These are phyloP conservation scores for Virgularia gustaviana DNA, from an alignment of 92 coral and sea anemone genomes.

Conservation along the genomic window DNA sequence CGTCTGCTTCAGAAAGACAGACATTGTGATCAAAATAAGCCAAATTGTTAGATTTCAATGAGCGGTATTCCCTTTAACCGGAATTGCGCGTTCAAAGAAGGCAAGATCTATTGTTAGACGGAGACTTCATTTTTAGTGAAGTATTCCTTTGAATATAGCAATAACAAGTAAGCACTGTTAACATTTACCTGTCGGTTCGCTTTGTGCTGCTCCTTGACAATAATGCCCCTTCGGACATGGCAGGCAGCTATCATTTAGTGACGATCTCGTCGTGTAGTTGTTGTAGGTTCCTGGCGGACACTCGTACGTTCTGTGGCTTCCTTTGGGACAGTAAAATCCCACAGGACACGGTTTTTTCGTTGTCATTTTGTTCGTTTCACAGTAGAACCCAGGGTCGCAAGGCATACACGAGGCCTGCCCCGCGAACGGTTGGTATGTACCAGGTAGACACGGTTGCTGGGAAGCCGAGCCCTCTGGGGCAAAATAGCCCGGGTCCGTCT, in stretches of 20 bases:
- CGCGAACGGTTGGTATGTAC: slow-evolving; percentile 77
- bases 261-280: slow-evolving; percentile 65
- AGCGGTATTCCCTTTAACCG: too few relatives aligned
- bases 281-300: slow-evolving; percentile 91
- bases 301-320: slow-evolving; percentile 78
- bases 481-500: slow-evolving; percentile 79
- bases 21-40: too few relatives aligned
- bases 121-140: too few relatives aligned
- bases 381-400: slow-evolving; percentile 75
- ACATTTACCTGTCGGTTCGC: slow-evolving; percentile 72
- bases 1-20: too few relatives aligned
- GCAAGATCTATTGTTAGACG: too few relatives aligned
- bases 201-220: slow-evolving; percentile 90
- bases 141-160: not conserved
- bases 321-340: slow-evolving; percentile 89
- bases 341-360: slow-evolving; percentile 50
- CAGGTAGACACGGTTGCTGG: slow-evolving; percentile 87
- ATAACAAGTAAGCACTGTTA: not conserved
- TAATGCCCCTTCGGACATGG: slow-evolving; percentile 71
- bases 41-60: too few relatives aligned
- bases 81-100: too few relatives aligned
- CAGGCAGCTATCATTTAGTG: slow-evolving; percentile 77
- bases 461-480: slow-evolving; percentile 82
- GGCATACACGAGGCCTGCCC: slow-evolving; percentile 71
- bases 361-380: slow-evolving; percentile 85